These are phyloP conservation scores for Haemorhous mexicanus DNA, from an alignment of 2,113 vertebrate genomes.

Conservation along the genomic window DNA sequence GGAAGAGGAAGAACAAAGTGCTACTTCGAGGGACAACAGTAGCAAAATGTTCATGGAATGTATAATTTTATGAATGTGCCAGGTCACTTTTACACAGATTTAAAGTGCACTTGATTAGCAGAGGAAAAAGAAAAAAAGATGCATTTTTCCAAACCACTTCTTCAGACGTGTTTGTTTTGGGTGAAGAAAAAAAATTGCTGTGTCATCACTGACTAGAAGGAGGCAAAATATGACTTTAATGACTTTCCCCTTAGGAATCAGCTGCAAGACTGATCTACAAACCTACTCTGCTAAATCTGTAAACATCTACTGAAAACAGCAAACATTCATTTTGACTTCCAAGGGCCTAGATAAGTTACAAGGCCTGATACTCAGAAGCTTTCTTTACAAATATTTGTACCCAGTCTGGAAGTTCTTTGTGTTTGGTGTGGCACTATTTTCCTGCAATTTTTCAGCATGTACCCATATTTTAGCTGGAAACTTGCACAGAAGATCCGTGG, in stretches of 20 bases:
- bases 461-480: background rate
- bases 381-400: background rate
- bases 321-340: background rate
- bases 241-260: background rate
- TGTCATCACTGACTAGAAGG: background rate
- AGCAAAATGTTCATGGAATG: background rate
- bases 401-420: background rate
- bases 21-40: background rate
- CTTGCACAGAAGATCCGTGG: background rate
- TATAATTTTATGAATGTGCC: background rate
- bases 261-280: background rate
- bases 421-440: background rate
- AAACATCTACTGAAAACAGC: background rate
- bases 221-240: background rate
- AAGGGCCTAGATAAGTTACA: background rate
- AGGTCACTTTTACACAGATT: background rate
- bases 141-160: background rate
- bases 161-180: background rate
- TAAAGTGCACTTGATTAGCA: background rate
- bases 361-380: background rate
- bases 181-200: background rate
- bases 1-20: background rate
- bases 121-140: background rate
- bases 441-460: background rate
- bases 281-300: background rate